A percentile compares a stretch with the other conserved stretches of the same genome.
These are phyloP conservation scores for Anthrax anthrax DNA, from an alignment of 2,888 invertebrate genomes.

Conservation along the genomic window DNA sequence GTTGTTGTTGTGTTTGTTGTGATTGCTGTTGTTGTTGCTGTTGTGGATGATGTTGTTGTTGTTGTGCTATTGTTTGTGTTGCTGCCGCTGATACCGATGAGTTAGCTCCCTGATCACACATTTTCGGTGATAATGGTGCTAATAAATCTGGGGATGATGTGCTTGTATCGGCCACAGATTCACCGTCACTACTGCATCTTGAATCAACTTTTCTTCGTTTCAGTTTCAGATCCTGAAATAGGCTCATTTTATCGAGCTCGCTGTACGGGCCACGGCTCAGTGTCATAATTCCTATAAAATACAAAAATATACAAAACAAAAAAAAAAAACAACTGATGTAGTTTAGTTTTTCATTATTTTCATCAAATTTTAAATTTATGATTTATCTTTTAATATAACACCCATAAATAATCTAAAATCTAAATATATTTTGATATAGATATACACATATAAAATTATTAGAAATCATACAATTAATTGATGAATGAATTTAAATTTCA, in stretches of 20 bases:
- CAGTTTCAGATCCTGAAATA: conserved; percentile 95
- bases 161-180: conserved; percentile 85
- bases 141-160: conserved; percentile 80
- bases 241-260: conserved; percentile 97
- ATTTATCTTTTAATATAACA: too few species aligned
- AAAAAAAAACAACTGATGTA: too few species aligned
- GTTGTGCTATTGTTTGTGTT: conserved; percentile 13
- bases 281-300: conserved; percentile 89
- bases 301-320: too few species aligned
- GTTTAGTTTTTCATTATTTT: too few species aligned
- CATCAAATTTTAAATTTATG: too few species aligned
- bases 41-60: conserved; percentile 18
- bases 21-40: conserved; percentile 17
- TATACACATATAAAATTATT: too few species aligned
- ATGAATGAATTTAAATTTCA: too few species aligned
- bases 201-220: conserved; percentile 96
- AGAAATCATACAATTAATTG: too few species aligned
- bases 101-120: conserved; percentile 37
- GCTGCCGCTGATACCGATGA: conserved; percentile 10
- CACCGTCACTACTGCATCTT: conserved; percentile 93
- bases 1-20: conserved; percentile 18
- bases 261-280: conserved; percentile 89
- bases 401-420: too few species aligned
- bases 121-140: conserved; percentile 71
- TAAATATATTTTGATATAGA: too few species aligned